Base-by-base conservation (phyloP, 2,113 vertebrate genomes). In the Polypterus senegalus region DNA sequence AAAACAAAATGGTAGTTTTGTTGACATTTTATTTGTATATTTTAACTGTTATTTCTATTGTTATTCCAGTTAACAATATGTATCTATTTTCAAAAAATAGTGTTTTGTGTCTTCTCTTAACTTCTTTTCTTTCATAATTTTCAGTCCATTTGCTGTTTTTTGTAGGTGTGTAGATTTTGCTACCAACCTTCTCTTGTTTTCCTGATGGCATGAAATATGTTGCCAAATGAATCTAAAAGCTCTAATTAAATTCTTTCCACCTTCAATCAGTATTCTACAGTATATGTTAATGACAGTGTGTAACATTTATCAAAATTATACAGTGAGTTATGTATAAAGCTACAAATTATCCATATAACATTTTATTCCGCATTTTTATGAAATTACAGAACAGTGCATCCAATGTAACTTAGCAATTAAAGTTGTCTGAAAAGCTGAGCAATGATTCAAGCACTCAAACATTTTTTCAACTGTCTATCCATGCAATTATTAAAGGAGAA, bases 221-320 rank as follows among this genome's bases (percentile, higher is more conserved):
- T 86, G 83, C 81, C 84, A 88, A 85, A 82, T 79, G 78, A 82
- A 82, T 86, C 83, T 84, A 82, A 81, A 83, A 84, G 76, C 81
- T 74, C 74, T 86, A 86, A 86, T 86, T 86, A 86, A 85, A 86
- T 86, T 80, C 79, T 83, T 80, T 77, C 83, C 80, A 83, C 86
- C 80, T 86, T 83, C 82, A 79, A 80, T 27, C 27, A 27, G 27
- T 27, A 82, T 77, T 78, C 79, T 81, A 27, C 27, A 27, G 27
- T 27, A 77, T 81, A 77, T 77, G 76, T 72, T 73, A 79, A 70
- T 77, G 79, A 77, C 79, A 79, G 77, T 72, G 75, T 27, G 27
- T 27, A 27, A 9, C 43, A 69, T 71, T 66, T 72, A 73, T 69
- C 44, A 74, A 55, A 27, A 55, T 55, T 55, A 27, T 27, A 55